A percentile compares a stretch with the other conserved stretches of the same genome.
Evolutionary conservation across 2,113 vertebrate genomes (phyloP).

Genomic region (Neolamprologus ventralis): DNA sequence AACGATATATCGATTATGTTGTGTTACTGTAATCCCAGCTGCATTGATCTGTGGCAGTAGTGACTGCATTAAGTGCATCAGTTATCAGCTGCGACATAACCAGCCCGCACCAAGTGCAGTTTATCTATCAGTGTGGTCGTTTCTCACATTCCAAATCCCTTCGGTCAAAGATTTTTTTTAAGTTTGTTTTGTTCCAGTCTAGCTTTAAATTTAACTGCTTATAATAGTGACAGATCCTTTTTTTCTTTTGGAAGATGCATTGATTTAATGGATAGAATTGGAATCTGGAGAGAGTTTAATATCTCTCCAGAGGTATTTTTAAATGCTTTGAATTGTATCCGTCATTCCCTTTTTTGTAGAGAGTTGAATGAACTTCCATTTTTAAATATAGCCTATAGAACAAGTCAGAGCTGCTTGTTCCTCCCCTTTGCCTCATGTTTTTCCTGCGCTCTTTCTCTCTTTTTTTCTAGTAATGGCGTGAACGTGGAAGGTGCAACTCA

Average conservation of each 20-base stretch:
- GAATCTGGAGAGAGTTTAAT: neutral
- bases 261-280: neutral
- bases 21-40: neutral
- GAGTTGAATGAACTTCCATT: neutral
- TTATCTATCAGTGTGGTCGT: neutral
- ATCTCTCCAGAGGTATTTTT: neutral
- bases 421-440: neutral
- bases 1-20: neutral
- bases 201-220: neutral
- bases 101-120: neutral
- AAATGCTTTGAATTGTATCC: neutral
- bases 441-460: neutral
- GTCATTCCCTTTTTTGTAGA: neutral
- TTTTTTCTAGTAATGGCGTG: constrained; percentile 80
- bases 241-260: neutral
- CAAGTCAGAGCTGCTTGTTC: neutral
- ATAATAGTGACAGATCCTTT: neutral
- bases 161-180: neutral
- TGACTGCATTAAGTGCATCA: neutral
- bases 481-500: constrained; percentile 95
- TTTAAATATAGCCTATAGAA: neutral
- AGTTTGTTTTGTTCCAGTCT: neutral
- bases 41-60: neutral
- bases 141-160: neutral
- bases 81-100: neutral